These are phyloP conservation scores for Ptilonorhynchus violaceus DNA, from an alignment of 2,113 vertebrate genomes.

Conservation along the genomic window DNA sequence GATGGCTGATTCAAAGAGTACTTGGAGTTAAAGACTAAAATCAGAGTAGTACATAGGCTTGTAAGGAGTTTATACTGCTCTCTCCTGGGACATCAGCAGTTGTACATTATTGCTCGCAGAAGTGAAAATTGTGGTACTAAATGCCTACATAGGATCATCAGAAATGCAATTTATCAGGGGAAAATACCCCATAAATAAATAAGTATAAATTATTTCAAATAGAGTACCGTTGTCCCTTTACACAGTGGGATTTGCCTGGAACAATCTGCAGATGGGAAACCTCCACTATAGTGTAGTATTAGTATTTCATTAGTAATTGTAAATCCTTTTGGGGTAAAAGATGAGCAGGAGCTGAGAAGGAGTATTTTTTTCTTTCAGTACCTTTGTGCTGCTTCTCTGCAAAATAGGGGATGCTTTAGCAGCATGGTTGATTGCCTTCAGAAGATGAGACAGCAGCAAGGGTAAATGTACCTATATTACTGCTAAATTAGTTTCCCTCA, in stretches of 20 bases:
- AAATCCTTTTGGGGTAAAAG: not conserved
- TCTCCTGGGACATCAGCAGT: not conserved
- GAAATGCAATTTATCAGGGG: not conserved
- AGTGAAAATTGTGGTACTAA: not conserved
- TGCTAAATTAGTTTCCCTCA: not conserved
- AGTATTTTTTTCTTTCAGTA: not conserved
- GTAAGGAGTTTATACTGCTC: not conserved
- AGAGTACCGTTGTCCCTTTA: not conserved
- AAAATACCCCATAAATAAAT: not conserved
- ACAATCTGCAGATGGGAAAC: not conserved
- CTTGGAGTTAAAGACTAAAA: constrained; percentile 44
- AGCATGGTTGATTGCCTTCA: not conserved
- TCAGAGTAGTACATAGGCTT: not conserved
- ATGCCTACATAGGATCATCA: not conserved
- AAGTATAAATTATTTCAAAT: not conserved
- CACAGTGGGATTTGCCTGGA: not conserved
- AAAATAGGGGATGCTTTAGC: not conserved
- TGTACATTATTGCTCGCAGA: not conserved
- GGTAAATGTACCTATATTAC: not conserved
- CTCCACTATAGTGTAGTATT: not conserved
- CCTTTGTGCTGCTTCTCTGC: not conserved
- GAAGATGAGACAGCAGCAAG: not conserved
- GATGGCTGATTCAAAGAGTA: not conserved
- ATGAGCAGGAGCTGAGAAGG: not conserved
- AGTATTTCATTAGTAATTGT: not conserved